Percentiles rank a stretch among this genome's conserved stretches.
Evolutionary conservation across 2,888 invertebrate genomes (phyloP).

Genomic region (Odontothrips loti): DNA sequence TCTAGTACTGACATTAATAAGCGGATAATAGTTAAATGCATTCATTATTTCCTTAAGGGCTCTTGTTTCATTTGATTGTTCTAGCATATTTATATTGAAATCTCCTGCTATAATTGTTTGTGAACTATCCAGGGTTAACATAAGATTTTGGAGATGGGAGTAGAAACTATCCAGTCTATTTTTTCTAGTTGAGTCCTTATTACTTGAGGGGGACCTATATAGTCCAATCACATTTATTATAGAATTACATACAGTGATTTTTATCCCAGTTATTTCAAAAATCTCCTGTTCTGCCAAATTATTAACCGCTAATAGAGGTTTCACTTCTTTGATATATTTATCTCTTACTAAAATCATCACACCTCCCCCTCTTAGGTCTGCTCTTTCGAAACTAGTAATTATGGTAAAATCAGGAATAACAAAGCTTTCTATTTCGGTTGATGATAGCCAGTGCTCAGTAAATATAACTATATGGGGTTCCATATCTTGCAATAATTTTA

Average conservation of each 20-base stretch:
- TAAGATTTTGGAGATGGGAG: not conserved
- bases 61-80: no score
- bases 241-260: no score
- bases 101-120: no score
- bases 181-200: no score
- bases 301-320: not conserved
- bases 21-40: no score
- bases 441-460: not conserved
- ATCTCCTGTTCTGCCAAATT: no score
- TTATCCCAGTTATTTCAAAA: not conserved
- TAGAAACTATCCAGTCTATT: not conserved
- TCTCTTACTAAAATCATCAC: not conserved
- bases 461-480: not conserved
- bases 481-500: not conserved
- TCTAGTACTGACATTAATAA: no score
- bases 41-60: no score
- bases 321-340: not conserved
- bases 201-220: no score
- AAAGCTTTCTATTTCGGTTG: not conserved
- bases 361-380: not conserved
- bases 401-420: not conserved
- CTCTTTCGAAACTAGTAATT: not conserved
- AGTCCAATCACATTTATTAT: no score
- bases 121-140: no score
- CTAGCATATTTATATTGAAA: no score